Conservation (phyloP, 2,888 invertebrate genomes). For the Pristionchus mayeri region DNA sequence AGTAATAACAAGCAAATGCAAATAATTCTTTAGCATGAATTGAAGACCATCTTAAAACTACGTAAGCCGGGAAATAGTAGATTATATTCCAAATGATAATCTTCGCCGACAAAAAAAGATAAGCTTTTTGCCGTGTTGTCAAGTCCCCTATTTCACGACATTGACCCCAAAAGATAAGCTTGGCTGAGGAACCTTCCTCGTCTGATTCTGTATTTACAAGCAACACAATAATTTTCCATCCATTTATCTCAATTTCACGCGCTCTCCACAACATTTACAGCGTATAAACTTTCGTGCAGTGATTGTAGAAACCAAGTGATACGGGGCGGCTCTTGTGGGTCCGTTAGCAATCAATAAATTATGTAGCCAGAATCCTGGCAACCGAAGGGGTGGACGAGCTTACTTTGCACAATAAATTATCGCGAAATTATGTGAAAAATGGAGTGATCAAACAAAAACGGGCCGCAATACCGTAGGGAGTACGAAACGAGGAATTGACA, state of each 20-base stretch:
- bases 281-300: neutral
- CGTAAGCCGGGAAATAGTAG: too few species aligned
- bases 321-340: neutral
- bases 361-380: neutral
- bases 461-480: neutral
- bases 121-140: too few species aligned
- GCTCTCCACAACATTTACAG: slow-evolving; percentile 40
- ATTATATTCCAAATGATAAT: too few species aligned
- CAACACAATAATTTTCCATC: neutral
- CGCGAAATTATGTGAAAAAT: neutral
- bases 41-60: too few species aligned
- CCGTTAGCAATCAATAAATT: slow-evolving; percentile 19
- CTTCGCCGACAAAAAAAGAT: too few species aligned
- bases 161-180: too few species aligned
- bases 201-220: neutral
- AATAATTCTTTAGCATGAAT: too few species aligned
- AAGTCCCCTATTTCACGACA: too few species aligned
- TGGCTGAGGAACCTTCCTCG: neutral
- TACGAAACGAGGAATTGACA: neutral
- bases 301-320: neutral
- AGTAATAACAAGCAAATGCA: too few species aligned
- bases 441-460: neutral
- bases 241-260: slow-evolving; percentile 12
- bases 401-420: slow-evolving; percentile 27
- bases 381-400: neutral